These are phyloP conservation scores for Calameuta idolon DNA, from an alignment of 2,888 invertebrate genomes.

Conservation along the genomic window DNA sequence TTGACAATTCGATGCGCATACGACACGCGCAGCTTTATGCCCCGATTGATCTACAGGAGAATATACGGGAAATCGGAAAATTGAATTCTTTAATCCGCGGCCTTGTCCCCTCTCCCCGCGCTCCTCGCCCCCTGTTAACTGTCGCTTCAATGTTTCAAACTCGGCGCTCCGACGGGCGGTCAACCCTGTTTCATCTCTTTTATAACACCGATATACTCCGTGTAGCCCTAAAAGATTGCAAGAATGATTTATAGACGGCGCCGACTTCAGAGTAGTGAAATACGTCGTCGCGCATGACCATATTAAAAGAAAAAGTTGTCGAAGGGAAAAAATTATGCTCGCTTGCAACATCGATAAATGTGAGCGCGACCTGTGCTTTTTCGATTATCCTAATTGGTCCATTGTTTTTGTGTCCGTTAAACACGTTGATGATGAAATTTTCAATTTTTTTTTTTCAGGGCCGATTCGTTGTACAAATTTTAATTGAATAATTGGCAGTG, in stretches of 20 bases:
- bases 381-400: too few relatives aligned
- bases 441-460: too few relatives aligned
- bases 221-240: constrained; percentile 1
- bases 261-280: neutral
- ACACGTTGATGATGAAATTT: too few relatives aligned
- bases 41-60: neutral
- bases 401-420: too few relatives aligned
- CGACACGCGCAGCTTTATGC: neutral
- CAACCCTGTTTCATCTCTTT: neutral
- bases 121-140: neutral
- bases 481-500: neutral
- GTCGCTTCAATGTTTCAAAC: neutral
- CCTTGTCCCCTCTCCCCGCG: too few relatives aligned
- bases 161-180: neutral
- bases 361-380: neutral
- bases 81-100: constrained; percentile 3
- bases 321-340: neutral
- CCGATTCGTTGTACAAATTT: neutral
- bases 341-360: neutral
- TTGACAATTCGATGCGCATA: neutral
- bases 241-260: constrained; percentile 4
- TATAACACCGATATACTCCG: neutral
- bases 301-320: neutral
- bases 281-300: neutral
- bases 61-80: neutral